Evolutionary conservation across 2,797 vertebrate genomes (phyloP), one percentile per base, ranked within the genome.

Genomic region (Chromobotia macracanthus): DNA sequence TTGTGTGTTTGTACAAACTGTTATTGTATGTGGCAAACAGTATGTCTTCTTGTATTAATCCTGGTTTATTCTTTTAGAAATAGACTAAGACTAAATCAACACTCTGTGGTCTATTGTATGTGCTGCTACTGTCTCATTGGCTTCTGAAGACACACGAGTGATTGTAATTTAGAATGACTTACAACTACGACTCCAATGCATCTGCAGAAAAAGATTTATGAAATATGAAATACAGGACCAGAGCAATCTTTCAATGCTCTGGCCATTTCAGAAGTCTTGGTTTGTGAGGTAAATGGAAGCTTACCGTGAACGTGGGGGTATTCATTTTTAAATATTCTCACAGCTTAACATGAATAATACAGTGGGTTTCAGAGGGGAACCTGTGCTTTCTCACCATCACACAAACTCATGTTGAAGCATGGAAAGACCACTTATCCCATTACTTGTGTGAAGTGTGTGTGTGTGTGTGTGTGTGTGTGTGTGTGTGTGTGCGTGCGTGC

Each of bases 281-380:
- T 60, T 84, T 65, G 78, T 75, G 56, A 51, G 58, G 75, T 90
- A 93, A 94, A 91, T 90, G 91, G 91, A 84, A 89, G 88, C 92
- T 92, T 92, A 92, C 90, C 84, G 84, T 83, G 77, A 92, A 92
- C 91, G 91, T 89, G 89, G 89, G 85, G 18, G 90, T 80, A 91
- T 94, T 86, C 87, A 94, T 93, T 89, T 91, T 93, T 88, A 93
- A 84, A 73, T 9, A 46, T 84, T 80, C 76, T 81, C 82, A 83
- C 82, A 84, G 88, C 87, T 84, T 73, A 46, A 82, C 82, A 86
- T 93, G 88, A 93, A 93, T 93, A 91, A 93, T 91, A 89, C 80
- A 90, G 89, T 84, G 89, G 38, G 58, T 90, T 87, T 85, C 80
- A 90, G 90, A 84, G 70, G 71, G 51, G 83, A 86, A 82, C 84